phyloP scores from a whole-genome alignment of 1,140 invertebrate species.

The Leptoteleia sp. region DNA sequence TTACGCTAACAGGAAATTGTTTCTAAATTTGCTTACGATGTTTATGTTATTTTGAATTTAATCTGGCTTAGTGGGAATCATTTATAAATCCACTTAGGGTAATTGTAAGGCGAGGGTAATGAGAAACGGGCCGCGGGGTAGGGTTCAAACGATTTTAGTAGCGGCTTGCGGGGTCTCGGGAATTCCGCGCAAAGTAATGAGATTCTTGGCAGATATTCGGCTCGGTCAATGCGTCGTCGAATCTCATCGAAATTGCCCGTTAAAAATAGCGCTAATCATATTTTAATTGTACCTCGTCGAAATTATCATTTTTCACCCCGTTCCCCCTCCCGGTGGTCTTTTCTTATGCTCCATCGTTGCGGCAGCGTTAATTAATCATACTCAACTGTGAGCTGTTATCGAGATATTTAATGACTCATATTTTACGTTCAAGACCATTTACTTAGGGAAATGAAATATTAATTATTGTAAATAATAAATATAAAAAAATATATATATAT shows the following conservation, averaged over 20 bases:
- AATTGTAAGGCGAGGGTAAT: conserved; percentile 33
- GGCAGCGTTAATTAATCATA: not conserved
- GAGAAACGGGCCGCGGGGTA: conserved; percentile 12
- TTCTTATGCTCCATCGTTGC: too few species aligned
- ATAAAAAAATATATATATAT: too few species aligned
- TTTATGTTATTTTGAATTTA: conserved; percentile 48
- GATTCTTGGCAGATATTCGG: conserved; percentile 27
- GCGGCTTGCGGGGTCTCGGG: not conserved
- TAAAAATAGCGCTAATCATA: not conserved
- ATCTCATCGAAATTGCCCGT: conserved; percentile 5
- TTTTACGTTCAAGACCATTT: too few species aligned
- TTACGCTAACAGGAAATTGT: conserved; percentile 16
- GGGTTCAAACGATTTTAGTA: conserved; percentile 23
- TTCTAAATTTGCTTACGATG: conserved; percentile 21
- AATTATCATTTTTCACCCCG: not conserved
- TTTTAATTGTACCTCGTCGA: not conserved
- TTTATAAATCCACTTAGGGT: conserved; percentile 41
- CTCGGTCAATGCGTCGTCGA: not conserved
- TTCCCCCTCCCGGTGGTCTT: too few species aligned
- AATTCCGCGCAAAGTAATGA: conserved; percentile 21
- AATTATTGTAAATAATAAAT: too few species aligned
- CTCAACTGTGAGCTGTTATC: too few species aligned
- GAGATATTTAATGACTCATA: too few species aligned
- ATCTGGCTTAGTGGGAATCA: conserved; percentile 41
- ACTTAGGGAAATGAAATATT: too few species aligned